Conservation (phyloP, 2,888 invertebrate genomes). For the Pristionchus arcanus region DNA sequence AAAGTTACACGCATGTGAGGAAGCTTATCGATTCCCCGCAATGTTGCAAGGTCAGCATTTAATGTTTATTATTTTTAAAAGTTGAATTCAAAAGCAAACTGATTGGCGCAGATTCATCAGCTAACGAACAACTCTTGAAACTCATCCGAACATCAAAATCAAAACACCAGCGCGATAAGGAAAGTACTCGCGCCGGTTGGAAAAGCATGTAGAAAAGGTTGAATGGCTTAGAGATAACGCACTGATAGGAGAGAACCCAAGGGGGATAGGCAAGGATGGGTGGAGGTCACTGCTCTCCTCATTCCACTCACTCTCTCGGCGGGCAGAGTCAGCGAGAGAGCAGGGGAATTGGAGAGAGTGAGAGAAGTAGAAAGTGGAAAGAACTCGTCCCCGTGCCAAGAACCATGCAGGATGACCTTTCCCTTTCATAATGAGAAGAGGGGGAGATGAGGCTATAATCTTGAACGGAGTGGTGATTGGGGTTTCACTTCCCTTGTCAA, state of each 20-base stretch:
- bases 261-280: neutral
- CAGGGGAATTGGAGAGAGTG: neutral
- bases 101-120: neutral
- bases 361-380: neutral
- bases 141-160: neutral
- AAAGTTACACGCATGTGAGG: neutral
- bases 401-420: constrained; percentile 9
- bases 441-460: neutral
- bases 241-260: neutral
- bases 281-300: constrained; percentile 13
- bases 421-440: neutral
- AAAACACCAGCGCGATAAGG: neutral
- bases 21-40: neutral
- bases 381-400: constrained; percentile 30
- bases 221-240: neutral
- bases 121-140: neutral
- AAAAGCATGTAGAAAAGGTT: constrained; percentile 12
- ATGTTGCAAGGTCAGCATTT: neutral
- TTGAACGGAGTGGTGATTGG: neutral
- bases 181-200: neutral
- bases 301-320: neutral
- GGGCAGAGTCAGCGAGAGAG: neutral
- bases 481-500: neutral
- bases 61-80: neutral
- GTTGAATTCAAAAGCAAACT: too few species aligned